Evolutionary conservation across 2,888 invertebrate genomes (phyloP), one percentile per base, ranked within the genome.

Genomic region (Hemistola chrysoprasaria): DNA sequence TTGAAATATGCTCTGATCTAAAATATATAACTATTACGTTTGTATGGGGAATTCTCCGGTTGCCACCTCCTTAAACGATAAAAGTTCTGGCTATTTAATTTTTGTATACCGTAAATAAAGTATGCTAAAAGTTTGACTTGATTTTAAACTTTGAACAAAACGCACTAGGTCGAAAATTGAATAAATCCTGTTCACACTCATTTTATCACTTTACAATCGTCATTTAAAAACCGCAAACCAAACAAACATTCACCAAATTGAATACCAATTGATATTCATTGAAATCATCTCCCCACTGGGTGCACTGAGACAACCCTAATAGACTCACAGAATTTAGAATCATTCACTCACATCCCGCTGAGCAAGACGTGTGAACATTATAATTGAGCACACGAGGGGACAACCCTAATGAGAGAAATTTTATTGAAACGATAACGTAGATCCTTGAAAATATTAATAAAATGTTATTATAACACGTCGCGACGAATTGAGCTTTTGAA

Each of bases 331-430:
- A 54, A 58, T 48, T 42, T 40, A 26, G 48, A 40, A 52, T 53
- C 1, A 22, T 22, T 9, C 28, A 47, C 33, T 36, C 31, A 61
- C 59, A 48, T 67, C 84, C 85, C 81, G 81, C 82, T 66, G 84
- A 35, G 84, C 53, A 41, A 58, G 70, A 86, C 76, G 87, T 87
- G 87, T 86, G 87, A 86, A 86, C 79, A 78, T 71, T 84, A 82
- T 86, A 87, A 86, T 87, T 86, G 83, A 60, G 56, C 54, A 62
- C 59, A 54, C 51, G 34, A 47, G 48, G 79, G 79, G 69, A 73
- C 75, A 64, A 66, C 67, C 77, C 78, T 62, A 64, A 54, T 62
- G 51, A 53, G 61, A 45, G 65, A 71, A 34, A 45, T 26, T 35
- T 24, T 26, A 23, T 29, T 37, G 16, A 3, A 26, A 37, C 29